Conservation (phyloP, 2,113 vertebrate species). For the Opisthocomus hoazin region DNA sequence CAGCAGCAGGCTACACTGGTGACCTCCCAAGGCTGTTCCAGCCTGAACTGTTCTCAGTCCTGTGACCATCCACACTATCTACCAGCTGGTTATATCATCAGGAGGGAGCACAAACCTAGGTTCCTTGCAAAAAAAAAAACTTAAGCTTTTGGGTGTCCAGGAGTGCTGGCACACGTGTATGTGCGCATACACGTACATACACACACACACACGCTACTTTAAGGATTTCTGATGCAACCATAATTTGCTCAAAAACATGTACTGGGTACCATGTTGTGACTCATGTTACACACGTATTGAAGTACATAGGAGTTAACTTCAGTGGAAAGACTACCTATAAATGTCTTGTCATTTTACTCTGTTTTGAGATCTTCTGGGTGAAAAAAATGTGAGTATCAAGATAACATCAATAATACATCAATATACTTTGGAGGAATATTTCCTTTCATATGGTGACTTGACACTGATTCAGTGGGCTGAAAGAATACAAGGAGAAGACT, state of each 20-base stretch:
- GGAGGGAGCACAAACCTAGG: too few relatives aligned
- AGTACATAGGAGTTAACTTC: neutral
- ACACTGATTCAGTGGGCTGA: neutral
- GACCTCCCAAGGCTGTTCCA: neutral
- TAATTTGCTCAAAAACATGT: neutral
- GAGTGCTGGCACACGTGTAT: rapidly evolving
- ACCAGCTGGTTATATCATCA: neutral
- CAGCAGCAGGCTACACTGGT: neutral
- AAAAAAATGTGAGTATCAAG: neutral
- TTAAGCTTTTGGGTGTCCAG: neutral
- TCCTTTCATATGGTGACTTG: neutral
- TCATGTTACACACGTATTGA: neutral
- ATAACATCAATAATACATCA: neutral
- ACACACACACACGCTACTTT: neutral
- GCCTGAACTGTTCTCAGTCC: neutral
- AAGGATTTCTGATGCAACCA: neutral
- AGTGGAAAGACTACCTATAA: neutral
- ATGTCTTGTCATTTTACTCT: neutral
- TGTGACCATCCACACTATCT: neutral
- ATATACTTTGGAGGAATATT: neutral
- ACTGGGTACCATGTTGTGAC: neutral
- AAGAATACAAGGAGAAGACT: neutral
- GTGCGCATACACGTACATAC: neutral
- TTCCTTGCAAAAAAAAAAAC: neutral
- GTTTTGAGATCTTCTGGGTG: neutral